Percentiles rank a stretch among this genome's conserved stretches.
phyloP scores from a whole-genome alignment of 2,113 vertebrate genomes.

The Prionailurus bengalensis region DNA sequence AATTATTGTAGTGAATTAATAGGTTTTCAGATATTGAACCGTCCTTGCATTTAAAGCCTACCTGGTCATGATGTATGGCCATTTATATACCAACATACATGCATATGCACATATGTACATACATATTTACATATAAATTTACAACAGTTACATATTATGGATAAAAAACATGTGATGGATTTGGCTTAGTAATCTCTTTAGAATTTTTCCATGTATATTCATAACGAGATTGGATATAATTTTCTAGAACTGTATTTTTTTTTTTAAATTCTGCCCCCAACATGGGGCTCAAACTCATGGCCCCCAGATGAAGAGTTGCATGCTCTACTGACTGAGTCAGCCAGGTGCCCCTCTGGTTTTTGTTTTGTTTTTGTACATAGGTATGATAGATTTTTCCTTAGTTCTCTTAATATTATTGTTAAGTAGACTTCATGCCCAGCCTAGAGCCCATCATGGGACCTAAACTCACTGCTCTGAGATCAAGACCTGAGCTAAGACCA shows the following conservation, averaged over 20 bases:
- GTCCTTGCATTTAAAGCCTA: neutral
- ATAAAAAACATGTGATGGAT: neutral
- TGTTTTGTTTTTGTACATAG: neutral
- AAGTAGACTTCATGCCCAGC: too few species aligned
- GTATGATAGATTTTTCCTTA: neutral
- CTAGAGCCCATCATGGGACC: too few species aligned
- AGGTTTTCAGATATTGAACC: conserved; percentile 38
- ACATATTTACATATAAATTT: neutral
- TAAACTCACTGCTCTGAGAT: too few species aligned
- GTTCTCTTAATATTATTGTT: neutral
- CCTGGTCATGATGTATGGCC: neutral
- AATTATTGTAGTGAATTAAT: neutral
- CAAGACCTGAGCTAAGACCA: too few species aligned
- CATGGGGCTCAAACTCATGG: neutral
- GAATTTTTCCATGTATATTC: conserved; percentile 14
- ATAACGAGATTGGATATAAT: conserved; percentile 1
- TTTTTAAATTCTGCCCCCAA: neutral
- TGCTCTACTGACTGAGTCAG: neutral
- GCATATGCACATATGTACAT: neutral
- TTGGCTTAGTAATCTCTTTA: conserved; percentile 23
- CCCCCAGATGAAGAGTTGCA: neutral
- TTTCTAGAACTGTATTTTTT: neutral
- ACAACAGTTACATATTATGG: neutral
- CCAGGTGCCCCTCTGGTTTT: neutral
- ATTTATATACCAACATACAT: neutral